Conservation (phyloP, 2,797 vertebrate genomes). For the Philypnodon macrostomus region DNA sequence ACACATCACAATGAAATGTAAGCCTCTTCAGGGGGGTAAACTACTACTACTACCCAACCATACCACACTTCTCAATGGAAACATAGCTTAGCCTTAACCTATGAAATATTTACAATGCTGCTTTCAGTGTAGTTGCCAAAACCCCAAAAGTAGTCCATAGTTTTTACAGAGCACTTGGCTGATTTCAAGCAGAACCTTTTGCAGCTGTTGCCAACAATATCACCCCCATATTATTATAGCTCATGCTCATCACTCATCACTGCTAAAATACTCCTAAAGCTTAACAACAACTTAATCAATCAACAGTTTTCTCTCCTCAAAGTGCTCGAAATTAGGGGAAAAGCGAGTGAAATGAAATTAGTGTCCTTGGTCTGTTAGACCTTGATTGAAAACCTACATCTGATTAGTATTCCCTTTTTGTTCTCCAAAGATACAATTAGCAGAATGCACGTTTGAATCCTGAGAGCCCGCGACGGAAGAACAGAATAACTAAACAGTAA, state of each 20-base stretch:
- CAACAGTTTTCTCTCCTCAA: constrained; percentile 20
- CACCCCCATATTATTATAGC: constrained; percentile 32
- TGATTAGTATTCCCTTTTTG: constrained; percentile 65
- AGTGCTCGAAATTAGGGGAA: constrained; percentile 24
- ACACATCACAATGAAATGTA: no score
- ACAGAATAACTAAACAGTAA: constrained; percentile 65
- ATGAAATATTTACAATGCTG: not conserved
- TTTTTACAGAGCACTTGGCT: constrained; percentile 1
- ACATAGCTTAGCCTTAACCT: no score
- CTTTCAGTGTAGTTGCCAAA: not conserved
- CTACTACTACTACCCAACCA: no score
- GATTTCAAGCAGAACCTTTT: constrained; percentile 46
- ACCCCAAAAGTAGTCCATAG: not conserved
- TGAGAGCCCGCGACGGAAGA: constrained; percentile 45
- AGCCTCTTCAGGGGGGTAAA: no score
- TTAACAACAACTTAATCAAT: constrained; percentile 38
- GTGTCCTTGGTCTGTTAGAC: constrained; percentile 46
- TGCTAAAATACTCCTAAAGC: constrained; percentile 27
- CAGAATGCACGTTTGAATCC: constrained; percentile 45
- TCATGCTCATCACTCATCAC: constrained; percentile 32
- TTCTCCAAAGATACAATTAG: constrained; percentile 69
- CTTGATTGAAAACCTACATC: constrained; percentile 64
- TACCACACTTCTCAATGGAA: no score
- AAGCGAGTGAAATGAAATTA: constrained; percentile 30
- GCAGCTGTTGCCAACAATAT: constrained; percentile 52